These are phyloP conservation scores for Ameiurus melas DNA, from an alignment of 2,113 vertebrate species.

Conservation along the genomic window DNA sequence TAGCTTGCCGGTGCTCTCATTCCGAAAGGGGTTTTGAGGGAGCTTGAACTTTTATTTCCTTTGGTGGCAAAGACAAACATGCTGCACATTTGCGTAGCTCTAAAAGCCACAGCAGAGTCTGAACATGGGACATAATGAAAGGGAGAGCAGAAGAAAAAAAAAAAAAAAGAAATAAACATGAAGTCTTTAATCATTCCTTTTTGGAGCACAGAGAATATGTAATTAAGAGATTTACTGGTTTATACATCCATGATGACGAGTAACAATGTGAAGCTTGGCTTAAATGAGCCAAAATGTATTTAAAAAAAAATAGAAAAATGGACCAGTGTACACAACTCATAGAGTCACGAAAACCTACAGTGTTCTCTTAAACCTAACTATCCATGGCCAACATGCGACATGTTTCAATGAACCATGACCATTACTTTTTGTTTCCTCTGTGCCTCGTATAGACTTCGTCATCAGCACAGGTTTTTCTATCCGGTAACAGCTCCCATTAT, in stretches of 20 bases:
- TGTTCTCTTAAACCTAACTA: conserved; percentile 15
- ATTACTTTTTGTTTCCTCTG: conserved; percentile 33
- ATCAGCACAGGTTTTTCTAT: not conserved
- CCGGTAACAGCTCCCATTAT: not conserved
- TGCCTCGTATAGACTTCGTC: conserved; percentile 23
- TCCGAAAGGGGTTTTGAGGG: conserved; percentile 47
- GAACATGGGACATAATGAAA: conserved; percentile 31
- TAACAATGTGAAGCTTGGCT: not conserved
- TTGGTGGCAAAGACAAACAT: conserved; percentile 62
- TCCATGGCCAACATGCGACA: conserved; percentile 24
- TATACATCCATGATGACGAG: not conserved
- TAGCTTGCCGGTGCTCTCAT: conserved; percentile 56
- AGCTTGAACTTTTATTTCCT: conserved; percentile 61
- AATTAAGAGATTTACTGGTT: conserved; percentile 23
- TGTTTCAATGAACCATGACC: conserved; percentile 24
- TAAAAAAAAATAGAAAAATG: not conserved
- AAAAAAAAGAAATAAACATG: not conserved
- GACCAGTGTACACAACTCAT: not conserved
- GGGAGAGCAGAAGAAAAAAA: not conserved
- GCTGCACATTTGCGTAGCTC: conserved; percentile 46
- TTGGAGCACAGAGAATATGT: not conserved
- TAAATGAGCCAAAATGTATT: not conserved
- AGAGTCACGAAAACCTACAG: not conserved
- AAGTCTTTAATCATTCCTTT: conserved; percentile 29
- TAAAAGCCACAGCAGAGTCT: conserved; percentile 16